Evolutionary conservation across 1,140 invertebrate genomes (phyloP), one percentile per base, ranked within the genome.

Genomic region (Bombus confusus): DNA sequence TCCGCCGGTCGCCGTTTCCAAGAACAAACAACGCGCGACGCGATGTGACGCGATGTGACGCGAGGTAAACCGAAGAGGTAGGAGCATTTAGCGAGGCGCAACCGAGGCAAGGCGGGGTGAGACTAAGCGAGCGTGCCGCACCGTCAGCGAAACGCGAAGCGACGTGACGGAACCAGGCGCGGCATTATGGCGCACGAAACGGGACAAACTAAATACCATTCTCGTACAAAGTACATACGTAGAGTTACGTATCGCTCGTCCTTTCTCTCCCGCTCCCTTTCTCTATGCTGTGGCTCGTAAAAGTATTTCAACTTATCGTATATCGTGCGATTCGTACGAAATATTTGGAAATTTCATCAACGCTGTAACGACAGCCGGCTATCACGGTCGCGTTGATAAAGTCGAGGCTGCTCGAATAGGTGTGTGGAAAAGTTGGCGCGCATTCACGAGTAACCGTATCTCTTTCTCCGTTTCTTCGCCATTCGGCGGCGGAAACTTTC

Each of bases 1-100:
- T 12, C 82, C 75, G 80, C 64, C 74, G 83, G 85, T 89, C 87
- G 78, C 47, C 69, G 12, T 62, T 89, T 89, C 88, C 80, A 72
- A 77, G 88, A 89, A 89, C 66, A 68, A 87, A 78, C 57, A 68
- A 43, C 72, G 76, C 75, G n/a, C n/a, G n/a, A n/a, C n/a, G n/a
- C n/a, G n/a, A n/a, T n/a, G n/a, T n/a, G 73, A 78, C 47, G 68
- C 57, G 78, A 57, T 83, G n/a, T 15, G 18, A 34, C 57, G 76
- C 72, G 47, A 62, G 52, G 43, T 82, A 68, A 74, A 76, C 79
- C 57, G 15, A n/a, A 22, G 25, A 41, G 57, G 37, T 22, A 31
- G 66, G 9, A 68, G 34, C 34, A 37, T 68, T 66, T 68, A 68
- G 37, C 68, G 34, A 18, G 68, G 3, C 15, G 34, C 31, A 18